Evolutionary conservation across 2,113 vertebrate species (phyloP).

Genomic region (Pseudorasbora parva): DNA sequence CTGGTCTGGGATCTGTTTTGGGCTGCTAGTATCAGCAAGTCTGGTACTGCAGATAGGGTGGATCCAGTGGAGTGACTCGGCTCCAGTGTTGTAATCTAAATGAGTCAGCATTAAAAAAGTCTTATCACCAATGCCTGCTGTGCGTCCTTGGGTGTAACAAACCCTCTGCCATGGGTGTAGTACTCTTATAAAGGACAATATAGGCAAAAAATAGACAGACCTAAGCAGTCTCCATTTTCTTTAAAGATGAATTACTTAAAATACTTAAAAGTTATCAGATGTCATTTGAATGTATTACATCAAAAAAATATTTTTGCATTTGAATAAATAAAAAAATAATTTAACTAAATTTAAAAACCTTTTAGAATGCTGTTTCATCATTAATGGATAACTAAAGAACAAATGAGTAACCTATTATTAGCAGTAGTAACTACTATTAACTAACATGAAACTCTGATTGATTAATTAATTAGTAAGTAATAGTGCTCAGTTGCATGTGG

Average conservation of each 20-base stretch:
- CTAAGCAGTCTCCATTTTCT: not conserved
- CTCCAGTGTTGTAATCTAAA: slow-evolving; percentile 42
- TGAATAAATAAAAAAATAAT: too few relatives aligned
- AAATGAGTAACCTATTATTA: too few relatives aligned
- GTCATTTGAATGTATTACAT: too few relatives aligned
- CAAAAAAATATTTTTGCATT: too few relatives aligned
- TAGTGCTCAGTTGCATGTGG: too few relatives aligned
- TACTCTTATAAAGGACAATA: not conserved
- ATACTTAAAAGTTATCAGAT: not conserved
- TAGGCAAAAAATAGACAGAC: slow-evolving; percentile 5
- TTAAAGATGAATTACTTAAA: not conserved
- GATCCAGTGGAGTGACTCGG: slow-evolving; percentile 27
- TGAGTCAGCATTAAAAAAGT: slow-evolving; percentile 2
- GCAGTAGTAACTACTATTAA: too few relatives aligned
- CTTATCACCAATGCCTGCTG: slow-evolving; percentile 44
- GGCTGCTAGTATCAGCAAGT: slow-evolving; percentile 18
- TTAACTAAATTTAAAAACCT: too few relatives aligned
- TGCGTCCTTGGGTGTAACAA: slow-evolving; percentile 28
- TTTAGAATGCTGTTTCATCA: too few relatives aligned
- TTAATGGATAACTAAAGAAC: too few relatives aligned
- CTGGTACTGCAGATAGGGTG: not conserved
- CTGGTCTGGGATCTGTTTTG: slow-evolving; percentile 35
- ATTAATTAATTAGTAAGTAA: too few relatives aligned
- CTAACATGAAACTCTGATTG: too few relatives aligned
- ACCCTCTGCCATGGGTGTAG: slow-evolving; percentile 24